These are phyloP conservation scores for Campoplex nolae DNA, from an alignment of 2,888 invertebrate species.

Conservation along the genomic window DNA sequence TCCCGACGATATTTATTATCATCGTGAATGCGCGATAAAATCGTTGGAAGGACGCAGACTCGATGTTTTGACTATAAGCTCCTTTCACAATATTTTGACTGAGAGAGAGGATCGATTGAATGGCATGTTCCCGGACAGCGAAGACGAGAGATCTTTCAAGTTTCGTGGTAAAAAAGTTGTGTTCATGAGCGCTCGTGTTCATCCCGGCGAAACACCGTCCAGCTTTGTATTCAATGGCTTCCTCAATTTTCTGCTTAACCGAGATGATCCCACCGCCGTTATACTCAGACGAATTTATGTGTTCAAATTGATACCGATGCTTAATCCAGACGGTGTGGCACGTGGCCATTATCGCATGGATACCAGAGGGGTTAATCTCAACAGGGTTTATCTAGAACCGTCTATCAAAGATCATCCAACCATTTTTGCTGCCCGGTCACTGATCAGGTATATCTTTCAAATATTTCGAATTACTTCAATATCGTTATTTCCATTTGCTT, in stretches of 20 bases:
- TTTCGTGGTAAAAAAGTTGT: constrained; percentile 93
- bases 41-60: constrained; percentile 92
- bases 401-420: constrained; percentile 91
- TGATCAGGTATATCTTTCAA: constrained; percentile 86
- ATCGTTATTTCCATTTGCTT: neutral
- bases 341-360: constrained; percentile 95
- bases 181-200: constrained; percentile 95
- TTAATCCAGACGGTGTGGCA: constrained; percentile 96
- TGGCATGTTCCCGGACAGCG: constrained; percentile 90
- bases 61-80: constrained; percentile 93
- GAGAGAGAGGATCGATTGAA: constrained; percentile 90
- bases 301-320: constrained; percentile 95
- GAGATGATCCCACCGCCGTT: constrained; percentile 91
- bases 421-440: constrained; percentile 92
- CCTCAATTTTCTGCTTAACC: constrained; percentile 90
- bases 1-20: constrained; percentile 92
- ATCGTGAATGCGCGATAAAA: constrained; percentile 91
- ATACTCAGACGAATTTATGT: constrained; percentile 91
- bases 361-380: constrained; percentile 94
- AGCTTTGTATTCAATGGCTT: constrained; percentile 96
- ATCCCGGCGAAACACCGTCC: constrained; percentile 96
- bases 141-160: constrained; percentile 89
- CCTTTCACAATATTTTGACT: constrained; percentile 90
- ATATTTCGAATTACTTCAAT: neutral
- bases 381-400: constrained; percentile 94